Base-by-base conservation (phyloP, 2,888 invertebrate genomes). In the Lutraria lutraria region DNA sequence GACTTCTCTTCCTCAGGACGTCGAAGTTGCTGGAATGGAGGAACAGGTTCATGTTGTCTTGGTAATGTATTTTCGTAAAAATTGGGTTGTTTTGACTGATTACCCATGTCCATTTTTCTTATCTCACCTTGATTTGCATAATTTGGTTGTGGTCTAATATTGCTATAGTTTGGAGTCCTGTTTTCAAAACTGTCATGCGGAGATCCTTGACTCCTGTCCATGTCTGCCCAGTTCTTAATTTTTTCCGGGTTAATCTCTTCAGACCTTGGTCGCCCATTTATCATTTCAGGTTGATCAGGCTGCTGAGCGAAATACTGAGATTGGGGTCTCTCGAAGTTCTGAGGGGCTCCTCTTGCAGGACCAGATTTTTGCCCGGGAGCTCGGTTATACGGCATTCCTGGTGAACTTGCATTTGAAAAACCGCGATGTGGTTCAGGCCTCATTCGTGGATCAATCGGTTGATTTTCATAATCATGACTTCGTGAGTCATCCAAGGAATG, bases 11-110 rank as follows among this genome's bases (percentile, higher is more conserved):
- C 90, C 25, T 93, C 92, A 0, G 93, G 94, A 31, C 93, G 87
- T 16, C 90, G 89, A 29, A 95, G 89, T 85, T 95, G 95, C 83
- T 95, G 95, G 93, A 95, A 95, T 29, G 95, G 94, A 43, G 95
- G 95, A 10, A 92, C 88, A 3, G 93, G 91, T 63, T 95, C 95
- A 60, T 94, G 94, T 80, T 92, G 93, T 54, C 94, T 89, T 10
- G 95, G 94, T 25, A 90, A 88, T 21, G 96, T 95, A 91, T 95
- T 96, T 91, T 95, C 95, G 89, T 95, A 96, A 88, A 95, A 95
- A 83, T 94, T 93, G n/a, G 94, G 95, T 90, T 95, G 95, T 53
- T 93, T 89, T 31, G 93, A 88, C 76, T 94, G 93, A 89, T 94
- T 94, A 31, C 93, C 93, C 25, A 95, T 95, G 86, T 95, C 95